These are phyloP conservation scores for Callyntrura sp. DNA, from an alignment of 2,888 invertebrate species.

Conservation along the genomic window DNA sequence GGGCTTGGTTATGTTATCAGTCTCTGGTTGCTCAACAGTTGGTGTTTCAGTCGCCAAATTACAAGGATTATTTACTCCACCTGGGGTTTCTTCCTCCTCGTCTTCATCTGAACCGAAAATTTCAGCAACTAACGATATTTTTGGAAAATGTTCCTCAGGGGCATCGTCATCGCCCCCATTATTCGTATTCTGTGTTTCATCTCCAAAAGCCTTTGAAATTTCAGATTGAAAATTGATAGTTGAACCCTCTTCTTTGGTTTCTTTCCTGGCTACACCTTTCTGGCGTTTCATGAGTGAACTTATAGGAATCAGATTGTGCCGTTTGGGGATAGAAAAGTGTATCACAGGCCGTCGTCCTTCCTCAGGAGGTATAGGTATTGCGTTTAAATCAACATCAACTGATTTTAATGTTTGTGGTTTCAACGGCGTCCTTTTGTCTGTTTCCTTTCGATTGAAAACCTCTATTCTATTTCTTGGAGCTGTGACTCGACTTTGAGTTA, in stretches of 20 bases:
- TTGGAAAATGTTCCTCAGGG: constrained; percentile 72
- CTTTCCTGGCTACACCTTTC: constrained; percentile 82
- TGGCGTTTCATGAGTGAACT: constrained; percentile 83
- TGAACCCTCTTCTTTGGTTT: constrained; percentile 67
- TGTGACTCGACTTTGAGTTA: background rate
- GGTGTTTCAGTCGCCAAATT: background rate
- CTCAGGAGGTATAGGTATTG: constrained; percentile 80
- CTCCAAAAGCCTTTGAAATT: constrained; percentile 86
- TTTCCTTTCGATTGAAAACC: background rate
- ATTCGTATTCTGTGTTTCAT: constrained; percentile 83
- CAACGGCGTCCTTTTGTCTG: background rate
- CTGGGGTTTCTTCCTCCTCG: constrained; percentile 67
- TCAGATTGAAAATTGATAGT: constrained; percentile 83
- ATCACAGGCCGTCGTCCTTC: constrained; percentile 82
- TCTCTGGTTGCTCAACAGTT: background rate
- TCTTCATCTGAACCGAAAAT: constrained; percentile 83
- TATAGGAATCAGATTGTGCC: constrained; percentile 82
- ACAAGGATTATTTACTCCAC: background rate
- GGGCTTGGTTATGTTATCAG: constrained; percentile 51
- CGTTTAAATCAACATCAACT: constrained; percentile 76
- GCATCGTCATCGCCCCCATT: constrained; percentile 66
- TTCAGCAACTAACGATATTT: constrained; percentile 82
- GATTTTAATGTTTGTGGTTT: background rate
- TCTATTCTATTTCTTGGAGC: background rate
- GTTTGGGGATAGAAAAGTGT: constrained; percentile 83